Evolutionary conservation across 2,797 vertebrate species (phyloP).

Genomic region (Dendrocincla tyrannina): DNA sequence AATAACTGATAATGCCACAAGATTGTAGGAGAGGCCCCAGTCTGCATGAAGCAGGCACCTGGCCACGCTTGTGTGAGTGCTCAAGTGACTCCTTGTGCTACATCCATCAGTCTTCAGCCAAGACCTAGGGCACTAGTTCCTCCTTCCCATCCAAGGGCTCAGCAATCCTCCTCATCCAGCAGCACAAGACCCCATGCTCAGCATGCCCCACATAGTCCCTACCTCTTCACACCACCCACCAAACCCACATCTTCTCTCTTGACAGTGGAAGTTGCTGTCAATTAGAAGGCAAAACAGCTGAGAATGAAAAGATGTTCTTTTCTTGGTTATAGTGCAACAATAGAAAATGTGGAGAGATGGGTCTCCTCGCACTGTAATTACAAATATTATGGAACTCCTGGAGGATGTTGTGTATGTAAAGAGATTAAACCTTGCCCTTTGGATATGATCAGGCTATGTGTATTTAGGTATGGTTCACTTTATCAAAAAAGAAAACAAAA

Average conservation of each 20-base stretch:
- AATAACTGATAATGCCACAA: not conserved
- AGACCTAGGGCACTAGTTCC: not conserved
- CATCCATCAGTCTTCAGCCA: not conserved
- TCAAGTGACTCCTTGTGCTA: not conserved
- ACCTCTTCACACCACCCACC: not conserved
- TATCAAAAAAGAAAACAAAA: not conserved
- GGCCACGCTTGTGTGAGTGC: not conserved
- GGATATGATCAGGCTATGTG: not conserved
- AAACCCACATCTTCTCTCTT: accelerated
- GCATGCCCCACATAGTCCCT: not conserved
- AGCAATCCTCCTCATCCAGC: not conserved
- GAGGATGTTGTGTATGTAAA: not conserved
- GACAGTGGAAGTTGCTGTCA: not conserved
- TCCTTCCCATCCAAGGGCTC: not conserved
- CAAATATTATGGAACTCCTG: not conserved
- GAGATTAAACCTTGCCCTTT: not conserved
- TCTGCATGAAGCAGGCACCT: not conserved
- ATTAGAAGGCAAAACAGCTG: not conserved
- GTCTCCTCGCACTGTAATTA: not conserved
- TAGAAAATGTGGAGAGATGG: not conserved
- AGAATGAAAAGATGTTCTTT: not conserved
- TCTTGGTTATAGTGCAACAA: not conserved
- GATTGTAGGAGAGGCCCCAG: not conserved
- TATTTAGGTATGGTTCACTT: not conserved
- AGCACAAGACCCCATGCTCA: accelerated